A percentile compares a stretch with the other conserved stretches of the same genome.
These are phyloP conservation scores for Champsocephalus gunnari DNA, from an alignment of 2,797 vertebrate genomes.

Conservation along the genomic window DNA sequence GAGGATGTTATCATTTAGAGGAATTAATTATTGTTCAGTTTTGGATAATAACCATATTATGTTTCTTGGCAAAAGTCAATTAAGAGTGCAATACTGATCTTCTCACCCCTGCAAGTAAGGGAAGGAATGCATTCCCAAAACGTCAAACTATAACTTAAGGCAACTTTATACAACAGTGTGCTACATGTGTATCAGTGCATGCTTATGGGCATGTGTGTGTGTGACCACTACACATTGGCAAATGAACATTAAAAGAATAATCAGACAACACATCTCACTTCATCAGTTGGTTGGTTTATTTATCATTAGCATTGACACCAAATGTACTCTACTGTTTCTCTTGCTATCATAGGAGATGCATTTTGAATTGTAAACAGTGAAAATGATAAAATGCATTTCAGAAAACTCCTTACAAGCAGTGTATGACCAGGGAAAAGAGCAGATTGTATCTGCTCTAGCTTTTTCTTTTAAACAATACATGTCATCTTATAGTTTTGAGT, in stretches of 20 bases:
- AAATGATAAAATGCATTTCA: conserved; percentile 87
- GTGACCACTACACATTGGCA: neutral
- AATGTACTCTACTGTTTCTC: conserved; percentile 81
- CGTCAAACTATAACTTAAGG: neutral
- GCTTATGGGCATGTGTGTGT: neutral
- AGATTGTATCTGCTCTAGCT: conserved; percentile 57
- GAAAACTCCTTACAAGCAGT: conserved; percentile 85
- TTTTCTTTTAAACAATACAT: conserved; percentile 73
- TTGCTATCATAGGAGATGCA: conserved; percentile 89
- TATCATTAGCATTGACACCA: conserved; percentile 87
- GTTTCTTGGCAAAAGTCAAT: neutral
- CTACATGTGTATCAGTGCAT: neutral
- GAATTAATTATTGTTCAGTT: neutral
- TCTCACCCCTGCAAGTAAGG: neutral
- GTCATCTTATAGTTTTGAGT: conserved; percentile 86
- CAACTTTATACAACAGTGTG: neutral
- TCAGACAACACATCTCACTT: conserved; percentile 59
- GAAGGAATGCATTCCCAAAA: neutral
- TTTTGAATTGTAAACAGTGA: conserved; percentile 89
- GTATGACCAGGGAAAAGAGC: conserved; percentile 76
- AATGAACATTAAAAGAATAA: conserved; percentile 26
- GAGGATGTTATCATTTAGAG: neutral
- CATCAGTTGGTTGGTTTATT: conserved; percentile 86
- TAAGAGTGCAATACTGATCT: no score
- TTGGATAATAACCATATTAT: neutral